These are phyloP conservation scores for Dromiciops gliroides DNA, from an alignment of 2,113 vertebrate genomes.

Conservation along the genomic window DNA sequence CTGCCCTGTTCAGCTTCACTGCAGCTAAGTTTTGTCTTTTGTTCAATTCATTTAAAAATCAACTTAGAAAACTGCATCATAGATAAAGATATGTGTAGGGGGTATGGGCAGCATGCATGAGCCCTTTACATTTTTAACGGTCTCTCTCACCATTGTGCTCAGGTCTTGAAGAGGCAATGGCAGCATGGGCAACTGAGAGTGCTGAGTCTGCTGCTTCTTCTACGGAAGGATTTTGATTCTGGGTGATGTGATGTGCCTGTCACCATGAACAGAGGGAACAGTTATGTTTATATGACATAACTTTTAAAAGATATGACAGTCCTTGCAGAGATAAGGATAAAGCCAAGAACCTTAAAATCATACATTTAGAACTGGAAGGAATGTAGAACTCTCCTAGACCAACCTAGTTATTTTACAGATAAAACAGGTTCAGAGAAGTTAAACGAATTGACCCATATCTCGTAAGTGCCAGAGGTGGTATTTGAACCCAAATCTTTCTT, in stretches of 20 bases:
- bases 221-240: constrained; percentile 78
- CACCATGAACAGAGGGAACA: constrained; percentile 42
- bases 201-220: constrained; percentile 82
- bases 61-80: background rate
- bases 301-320: background rate
- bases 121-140: too few relatives aligned
- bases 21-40: background rate
- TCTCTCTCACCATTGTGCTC: constrained; percentile 80
- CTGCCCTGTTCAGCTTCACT: background rate
- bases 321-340: constrained; percentile 20
- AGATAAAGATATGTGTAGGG: rapidly evolving
- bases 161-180: constrained; percentile 73
- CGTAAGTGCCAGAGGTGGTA: background rate
- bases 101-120: background rate
- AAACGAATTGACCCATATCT: background rate
- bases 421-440: background rate
- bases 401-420: background rate
- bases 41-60: background rate
- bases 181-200: constrained; percentile 81
- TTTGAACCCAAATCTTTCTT: background rate
- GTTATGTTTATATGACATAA: background rate
- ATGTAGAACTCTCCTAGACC: background rate
- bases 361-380: background rate
- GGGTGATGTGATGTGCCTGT: constrained; percentile 84
- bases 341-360: background rate